Base-by-base conservation (phyloP, 1,140 invertebrate genomes). In the Acromyrmex echinatior region DNA sequence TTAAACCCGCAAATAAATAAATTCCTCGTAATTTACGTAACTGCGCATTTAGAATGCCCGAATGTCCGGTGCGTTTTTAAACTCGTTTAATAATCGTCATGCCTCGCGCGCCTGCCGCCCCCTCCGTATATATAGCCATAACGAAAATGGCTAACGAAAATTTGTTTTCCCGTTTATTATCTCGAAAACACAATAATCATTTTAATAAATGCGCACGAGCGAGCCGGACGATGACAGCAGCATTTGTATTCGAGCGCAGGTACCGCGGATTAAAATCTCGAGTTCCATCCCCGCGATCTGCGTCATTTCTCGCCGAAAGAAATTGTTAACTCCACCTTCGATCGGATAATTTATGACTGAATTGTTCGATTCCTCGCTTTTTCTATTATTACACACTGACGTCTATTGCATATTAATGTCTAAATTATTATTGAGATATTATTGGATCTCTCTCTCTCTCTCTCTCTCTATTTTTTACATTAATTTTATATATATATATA, bases 151-250 rank as follows among this genome's bases (percentile, higher is more conserved):
- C 45, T 84, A 60, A 39, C 70, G 18, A 62, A 74, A 51, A 84
- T 51, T 74, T 82, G 21, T 82, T 82, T 82, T 82, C 28, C 39
- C 25, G 45, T 84, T 84, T 74, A 84, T 84, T 74, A 74, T 84
- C 80, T 25, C 80, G 68, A 73, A 49, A 76, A 63, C 56, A 63
- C 80, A 84, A 84, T 84, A 84, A 84, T 74, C 39, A 84, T 84
- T 84, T 84, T 84, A 84, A 84, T 74, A 74, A 84, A 84, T 84
- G 70, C 70, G 21, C 28, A 31, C 80, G 80, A 49, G 80, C 56
- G 70, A 74, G 25, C 56, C 68, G 35, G 9, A 60, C 10, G 80
- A 74, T 74, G 68, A 35, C 31, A 28, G 31, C 39, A n/a, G 80
- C 68, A 74, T 70, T 86, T 80, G 62, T 86, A 86, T 81, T 80